A percentile compares a stretch with the other conserved stretches of the same genome.
phyloP scores from a whole-genome alignment of 2,888 invertebrate species.

The Eumacrocentrus americanus region DNA sequence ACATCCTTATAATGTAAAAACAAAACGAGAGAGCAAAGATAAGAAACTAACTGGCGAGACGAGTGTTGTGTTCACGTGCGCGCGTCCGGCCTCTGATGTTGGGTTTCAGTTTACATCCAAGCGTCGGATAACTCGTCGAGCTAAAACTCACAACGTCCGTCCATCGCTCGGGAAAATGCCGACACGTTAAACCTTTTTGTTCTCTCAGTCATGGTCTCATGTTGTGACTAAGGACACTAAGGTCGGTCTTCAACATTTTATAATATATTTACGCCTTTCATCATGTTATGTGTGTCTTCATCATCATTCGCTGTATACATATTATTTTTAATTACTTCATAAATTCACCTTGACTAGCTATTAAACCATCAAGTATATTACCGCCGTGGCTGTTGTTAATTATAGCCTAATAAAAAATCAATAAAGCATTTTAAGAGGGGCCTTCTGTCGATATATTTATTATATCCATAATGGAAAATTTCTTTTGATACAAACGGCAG shows the following conservation, averaged over 20 bases:
- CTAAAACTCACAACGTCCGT: slow-evolving; percentile 10
- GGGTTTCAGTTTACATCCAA: slow-evolving; percentile 25
- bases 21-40: not conserved
- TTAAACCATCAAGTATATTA: too few species aligned
- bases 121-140: slow-evolving; percentile 18
- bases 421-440: not conserved
- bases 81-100: slow-evolving; percentile 6
- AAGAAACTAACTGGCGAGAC: not conserved
- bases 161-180: slow-evolving; percentile 3
- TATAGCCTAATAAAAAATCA: not conserved
- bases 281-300: too few species aligned
- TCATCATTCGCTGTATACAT: too few species aligned
- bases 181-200: not conserved
- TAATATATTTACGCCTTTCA: too few species aligned
- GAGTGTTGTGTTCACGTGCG: slow-evolving; percentile 17
- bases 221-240: too few species aligned
- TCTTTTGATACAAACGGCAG: not conserved
- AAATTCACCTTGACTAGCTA: too few species aligned
- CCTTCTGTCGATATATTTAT: not conserved
- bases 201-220: too few species aligned
- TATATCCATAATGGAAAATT: not conserved
- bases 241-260: too few species aligned
- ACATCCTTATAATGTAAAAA: slow-evolving; percentile 4
- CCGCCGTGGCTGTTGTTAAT: too few species aligned
- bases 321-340: too few species aligned